Evolutionary conservation across 2,888 invertebrate species (phyloP), one percentile per base, ranked within the genome.

Genomic region (Teinopalpus imperialis): DNA sequence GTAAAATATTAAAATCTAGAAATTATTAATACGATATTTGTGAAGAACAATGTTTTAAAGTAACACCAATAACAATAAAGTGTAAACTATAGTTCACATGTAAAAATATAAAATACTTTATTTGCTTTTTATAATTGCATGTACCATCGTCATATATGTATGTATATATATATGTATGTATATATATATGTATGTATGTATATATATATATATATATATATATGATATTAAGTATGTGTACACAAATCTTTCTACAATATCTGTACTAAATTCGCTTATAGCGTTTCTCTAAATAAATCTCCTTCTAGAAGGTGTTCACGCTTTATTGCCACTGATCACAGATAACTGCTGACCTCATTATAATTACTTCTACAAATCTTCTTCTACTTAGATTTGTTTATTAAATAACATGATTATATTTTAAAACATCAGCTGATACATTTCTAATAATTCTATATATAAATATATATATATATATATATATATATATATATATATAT

Each of bases 381-480:
- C n/a, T n/a, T n/a, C n/a, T n/a, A n/a, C n/a, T n/a, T n/a, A n/a
- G n/a, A n/a, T n/a, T n/a, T n/a, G n/a, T n/a, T n/a, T n/a, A n/a
- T n/a, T n/a, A n/a, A n/a, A n/a, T n/a, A 40, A 40, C 40, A 40
- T 40, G 21, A 30, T 26, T 40, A 40, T 35, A 43, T 35, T 29
- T 35, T 30, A 9, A 30, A 43, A 43, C 35, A 43, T 35, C 36
- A 35, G 8, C 29, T 23, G 3, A 12, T 36, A 29, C 21, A 23
- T 29, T 43, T 36, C 23, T 14, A 40, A 40, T 27, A 40, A 40
- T 40, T 40, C 30, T 40, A 40, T 40, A 40, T 21, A 13, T 20
- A 12, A n/a, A n/a, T n/a, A n/a, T n/a, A n/a, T n/a, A n/a, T n/a
- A n/a, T n/a, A n/a, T n/a, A n/a, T n/a, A n/a, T n/a, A n/a, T n/a